Percentiles rank a stretch among this genome's conserved stretches.
These are phyloP conservation scores for Hirtodrosophila cameraria DNA, from an alignment of 2,888 invertebrate species.

Conservation along the genomic window DNA sequence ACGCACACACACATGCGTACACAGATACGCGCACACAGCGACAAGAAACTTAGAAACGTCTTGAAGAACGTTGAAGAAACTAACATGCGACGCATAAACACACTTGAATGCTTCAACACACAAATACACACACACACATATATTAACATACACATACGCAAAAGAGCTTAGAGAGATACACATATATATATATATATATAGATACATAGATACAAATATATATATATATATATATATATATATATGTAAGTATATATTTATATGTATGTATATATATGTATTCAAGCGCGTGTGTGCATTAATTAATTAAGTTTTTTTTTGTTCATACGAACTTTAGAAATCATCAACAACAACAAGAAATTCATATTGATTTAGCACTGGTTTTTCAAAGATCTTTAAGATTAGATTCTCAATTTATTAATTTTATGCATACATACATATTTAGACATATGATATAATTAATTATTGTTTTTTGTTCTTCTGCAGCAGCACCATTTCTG, in stretches of 20 bases:
- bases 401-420: slow-evolving; percentile 10
- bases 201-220: slow-evolving; percentile 4
- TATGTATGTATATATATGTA: background rate
- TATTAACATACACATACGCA: slow-evolving; percentile 13
- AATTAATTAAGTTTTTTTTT: slow-evolving; percentile 63
- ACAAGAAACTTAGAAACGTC: slow-evolving; percentile 53
- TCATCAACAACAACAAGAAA: slow-evolving; percentile 46
- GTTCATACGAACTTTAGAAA: slow-evolving; percentile 23
- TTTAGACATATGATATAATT: slow-evolving; percentile 4
- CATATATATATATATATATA: slow-evolving; percentile 17
- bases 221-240: slow-evolving; percentile 2
- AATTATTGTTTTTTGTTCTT: slow-evolving; percentile 20
- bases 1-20: slow-evolving; percentile 25
- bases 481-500: slow-evolving; percentile 43
- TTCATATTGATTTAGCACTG: slow-evolving; percentile 30
- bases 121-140: slow-evolving; percentile 31
- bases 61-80: slow-evolving; percentile 68
- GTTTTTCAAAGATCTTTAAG: slow-evolving; percentile 24
- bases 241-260: slow-evolving; percentile 8
- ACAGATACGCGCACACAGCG: slow-evolving; percentile 36
- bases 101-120: slow-evolving; percentile 36
- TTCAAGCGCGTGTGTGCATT: slow-evolving; percentile 55
- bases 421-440: slow-evolving; percentile 12
- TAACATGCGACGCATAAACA: slow-evolving; percentile 55
- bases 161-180: slow-evolving; percentile 56